Base-by-base conservation (phyloP, 2,113 vertebrate species). In the Buteo buteo region DNA sequence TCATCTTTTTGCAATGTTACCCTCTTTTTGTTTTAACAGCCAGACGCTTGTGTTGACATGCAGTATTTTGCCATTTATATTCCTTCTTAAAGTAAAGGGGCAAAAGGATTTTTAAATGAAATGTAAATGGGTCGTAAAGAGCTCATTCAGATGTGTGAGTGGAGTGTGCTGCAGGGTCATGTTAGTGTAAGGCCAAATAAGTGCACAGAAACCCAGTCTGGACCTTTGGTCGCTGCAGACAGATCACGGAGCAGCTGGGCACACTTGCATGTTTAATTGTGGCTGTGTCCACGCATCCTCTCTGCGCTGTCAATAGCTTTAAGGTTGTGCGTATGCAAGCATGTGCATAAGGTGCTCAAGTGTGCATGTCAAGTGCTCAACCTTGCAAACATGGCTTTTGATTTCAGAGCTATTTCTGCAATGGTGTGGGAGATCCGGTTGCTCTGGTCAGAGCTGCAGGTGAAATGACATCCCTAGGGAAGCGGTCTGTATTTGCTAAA, bases 151-250 rank as follows among this genome's bases (percentile, higher is more conserved):
- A 24, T 2, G 8, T 6, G 16, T 0, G 11, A 59, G 40, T 18
- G n/a, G 31, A 38, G 47, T 1, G 11, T 44, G 19, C 42, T 31
- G 36, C 15, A 3, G 49, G 16, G 34, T 18, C 19, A 9, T 0
- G 1, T 22, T 13, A 3, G 29, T 20, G 34, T 24, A 13, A 15
- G 15, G 50, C 36, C 34, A 4, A 36, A 12, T 6, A 7, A 49
- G 42, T 0, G 1, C 18, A 7, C 22, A 5, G 36, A n/a, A 54
- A 20, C 26, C 28, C 8, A 1, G 11, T 2, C 3, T 2, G 11
- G 47, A 16, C 9, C 73, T 36, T 34, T 4, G 9, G 24, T 9
- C 8, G 0, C 4, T 8, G 73, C 50, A 16, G 54, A 16, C 2
- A 1, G 44, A 10, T 6, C 44, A 6, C 0, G 3, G 40, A 70